Evolutionary conservation across 2,888 invertebrate species (phyloP).

Genomic region (Allolobophora icterica): DNA sequence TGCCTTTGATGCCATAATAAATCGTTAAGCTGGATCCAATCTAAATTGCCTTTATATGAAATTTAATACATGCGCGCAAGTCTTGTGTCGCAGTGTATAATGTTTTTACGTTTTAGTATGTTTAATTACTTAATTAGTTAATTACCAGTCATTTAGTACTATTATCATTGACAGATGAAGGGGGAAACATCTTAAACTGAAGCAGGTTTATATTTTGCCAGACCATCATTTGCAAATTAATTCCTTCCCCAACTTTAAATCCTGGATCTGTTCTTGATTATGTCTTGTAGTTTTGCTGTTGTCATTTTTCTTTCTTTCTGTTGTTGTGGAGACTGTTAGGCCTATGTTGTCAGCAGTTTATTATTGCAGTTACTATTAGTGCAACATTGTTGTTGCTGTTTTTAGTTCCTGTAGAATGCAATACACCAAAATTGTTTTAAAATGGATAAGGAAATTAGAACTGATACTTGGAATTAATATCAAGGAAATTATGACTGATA

Average conservation of each 20-base stretch:
- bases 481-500: background rate
- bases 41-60: background rate
- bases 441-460: background rate
- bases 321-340: background rate
- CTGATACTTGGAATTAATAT: too few species aligned
- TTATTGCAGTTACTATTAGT: background rate
- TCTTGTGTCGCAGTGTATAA: background rate
- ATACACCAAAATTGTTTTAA: background rate
- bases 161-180: background rate
- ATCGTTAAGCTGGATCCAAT: too few species aligned
- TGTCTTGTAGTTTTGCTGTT: slow-evolving; percentile 1
- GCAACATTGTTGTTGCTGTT: background rate
- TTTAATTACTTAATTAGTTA: background rate
- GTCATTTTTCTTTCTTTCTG: background rate
- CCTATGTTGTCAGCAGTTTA: background rate
- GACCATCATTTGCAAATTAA: background rate
- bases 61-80: background rate
- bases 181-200: background rate
- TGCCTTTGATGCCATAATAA: too few species aligned
- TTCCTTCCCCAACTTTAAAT: background rate
- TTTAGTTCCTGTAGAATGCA: background rate
- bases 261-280: background rate
- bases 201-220: background rate
- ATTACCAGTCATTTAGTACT: too few species aligned
- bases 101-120: background rate